These are phyloP conservation scores for Colistium nudipinnis DNA, from an alignment of 2,113 vertebrate species.

Conservation along the genomic window DNA sequence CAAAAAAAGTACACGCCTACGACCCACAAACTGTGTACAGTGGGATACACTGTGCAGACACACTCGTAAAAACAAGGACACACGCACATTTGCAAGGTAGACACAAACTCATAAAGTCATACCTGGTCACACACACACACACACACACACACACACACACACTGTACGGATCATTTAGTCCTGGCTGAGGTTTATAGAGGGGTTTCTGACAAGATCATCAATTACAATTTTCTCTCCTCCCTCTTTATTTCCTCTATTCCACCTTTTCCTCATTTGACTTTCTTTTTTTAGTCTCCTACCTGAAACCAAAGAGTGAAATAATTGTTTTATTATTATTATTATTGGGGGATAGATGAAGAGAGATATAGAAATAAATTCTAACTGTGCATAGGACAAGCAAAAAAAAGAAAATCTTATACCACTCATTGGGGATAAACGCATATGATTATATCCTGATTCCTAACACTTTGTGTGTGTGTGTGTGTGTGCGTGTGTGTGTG, in stretches of 20 bases:
- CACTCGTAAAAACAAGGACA: conserved; percentile 32
- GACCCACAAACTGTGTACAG: conserved; percentile 1
- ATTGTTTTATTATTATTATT: background rate
- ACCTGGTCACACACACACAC: conserved; percentile 3
- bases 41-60: conserved; percentile 20
- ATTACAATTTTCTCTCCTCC: conserved; percentile 27
- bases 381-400: no score
- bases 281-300: background rate
- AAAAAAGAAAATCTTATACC: no score
- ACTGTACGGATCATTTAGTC: conserved; percentile 50
- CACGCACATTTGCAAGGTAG: conserved; percentile 14
- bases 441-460: no score
- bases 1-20: background rate
- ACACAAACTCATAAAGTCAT: conserved; percentile 35
- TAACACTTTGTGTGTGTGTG: conserved; percentile 1
- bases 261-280: background rate
- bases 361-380: no score
- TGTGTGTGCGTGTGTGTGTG: conserved; percentile 9
- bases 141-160: conserved; percentile 26
- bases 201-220: conserved; percentile 61
- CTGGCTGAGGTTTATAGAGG: conserved; percentile 53
- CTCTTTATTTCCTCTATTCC: background rate
- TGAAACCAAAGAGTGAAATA: background rate
- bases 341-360: no score
- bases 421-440: no score